Conservation (phyloP, 2,113 vertebrate genomes). For the Scartelaos histophorus region DNA sequence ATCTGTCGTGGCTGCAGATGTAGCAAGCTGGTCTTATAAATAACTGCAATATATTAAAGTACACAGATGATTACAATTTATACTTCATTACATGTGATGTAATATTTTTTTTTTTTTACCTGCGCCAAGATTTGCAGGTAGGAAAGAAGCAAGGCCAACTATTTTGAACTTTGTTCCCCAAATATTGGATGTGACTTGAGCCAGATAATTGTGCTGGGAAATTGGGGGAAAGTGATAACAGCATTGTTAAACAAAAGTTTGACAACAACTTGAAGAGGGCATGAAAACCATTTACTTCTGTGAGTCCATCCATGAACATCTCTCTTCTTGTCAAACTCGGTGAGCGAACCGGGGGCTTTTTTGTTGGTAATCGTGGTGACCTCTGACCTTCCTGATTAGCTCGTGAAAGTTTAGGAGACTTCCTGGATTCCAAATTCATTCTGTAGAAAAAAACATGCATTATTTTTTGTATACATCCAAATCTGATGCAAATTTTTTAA, state of each 20-base stretch:
- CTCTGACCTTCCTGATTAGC: constrained; percentile 89
- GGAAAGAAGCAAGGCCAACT: constrained; percentile 95
- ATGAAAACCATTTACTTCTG: constrained; percentile 80
- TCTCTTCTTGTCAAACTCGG: constrained; percentile 92
- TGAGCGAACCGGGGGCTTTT: constrained; percentile 89
- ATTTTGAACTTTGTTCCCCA: constrained; percentile 99
- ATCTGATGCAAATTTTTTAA: background rate
- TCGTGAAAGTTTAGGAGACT: constrained; percentile 93
- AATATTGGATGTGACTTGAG: constrained; percentile 99
- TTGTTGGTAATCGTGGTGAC: constrained; percentile 89
- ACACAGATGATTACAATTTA: background rate
- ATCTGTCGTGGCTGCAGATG: constrained; percentile 98
- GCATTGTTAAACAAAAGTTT: background rate
- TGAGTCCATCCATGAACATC: constrained; percentile 93
- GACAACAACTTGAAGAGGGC: background rate
- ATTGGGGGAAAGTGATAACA: background rate
- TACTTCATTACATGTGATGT: background rate
- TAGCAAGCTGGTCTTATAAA: constrained; percentile 98
- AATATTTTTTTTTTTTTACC: constrained; percentile 74
- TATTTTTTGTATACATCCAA: background rate
- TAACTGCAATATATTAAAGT: constrained; percentile 78
- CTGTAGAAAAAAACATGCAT: constrained; percentile 62
- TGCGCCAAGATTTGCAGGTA: constrained; percentile 98
- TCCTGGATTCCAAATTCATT: constrained; percentile 94
- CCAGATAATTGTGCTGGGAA: constrained; percentile 94